phyloP scores from a whole-genome alignment of 2,113 vertebrate genomes.

The Chamaea fasciata region DNA sequence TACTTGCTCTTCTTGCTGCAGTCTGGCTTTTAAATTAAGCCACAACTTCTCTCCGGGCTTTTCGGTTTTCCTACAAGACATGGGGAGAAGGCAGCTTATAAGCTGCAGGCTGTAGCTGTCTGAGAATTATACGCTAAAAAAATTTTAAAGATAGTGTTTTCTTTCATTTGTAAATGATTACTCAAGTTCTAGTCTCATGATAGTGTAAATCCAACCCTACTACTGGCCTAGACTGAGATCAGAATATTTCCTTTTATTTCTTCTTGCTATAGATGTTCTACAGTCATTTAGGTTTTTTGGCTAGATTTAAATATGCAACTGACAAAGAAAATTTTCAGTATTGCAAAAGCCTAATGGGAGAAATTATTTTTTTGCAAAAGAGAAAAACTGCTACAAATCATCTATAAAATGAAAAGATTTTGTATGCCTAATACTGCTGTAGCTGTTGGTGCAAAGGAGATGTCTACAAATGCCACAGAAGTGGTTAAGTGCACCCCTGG shows the following conservation, averaged over 20 bases:
- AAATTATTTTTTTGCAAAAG: neutral
- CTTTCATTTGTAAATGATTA: neutral
- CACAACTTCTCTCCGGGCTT: neutral
- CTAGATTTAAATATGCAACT: neutral
- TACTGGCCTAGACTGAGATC: neutral
- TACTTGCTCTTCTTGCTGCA: neutral
- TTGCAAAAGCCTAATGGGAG: neutral
- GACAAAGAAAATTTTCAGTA: neutral
- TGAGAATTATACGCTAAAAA: neutral
- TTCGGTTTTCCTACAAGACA: neutral
- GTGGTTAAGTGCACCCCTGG: neutral
- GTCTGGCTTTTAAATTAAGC: conserved; percentile 22
- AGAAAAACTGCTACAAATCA: neutral
- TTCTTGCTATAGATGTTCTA: neutral
- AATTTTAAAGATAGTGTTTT: neutral
- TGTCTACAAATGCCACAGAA: neutral
- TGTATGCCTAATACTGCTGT: neutral
- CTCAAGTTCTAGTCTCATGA: neutral
- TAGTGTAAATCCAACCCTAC: neutral
- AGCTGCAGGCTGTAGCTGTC: neutral
- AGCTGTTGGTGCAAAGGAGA: neutral
- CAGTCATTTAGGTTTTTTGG: neutral
- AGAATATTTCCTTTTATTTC: neutral
- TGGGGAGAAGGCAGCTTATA: neutral
- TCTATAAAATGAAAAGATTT: neutral